These are phyloP conservation scores for Drosophila simulans DNA, from an alignment of 1,140 invertebrate species.

Conservation along the genomic window DNA sequence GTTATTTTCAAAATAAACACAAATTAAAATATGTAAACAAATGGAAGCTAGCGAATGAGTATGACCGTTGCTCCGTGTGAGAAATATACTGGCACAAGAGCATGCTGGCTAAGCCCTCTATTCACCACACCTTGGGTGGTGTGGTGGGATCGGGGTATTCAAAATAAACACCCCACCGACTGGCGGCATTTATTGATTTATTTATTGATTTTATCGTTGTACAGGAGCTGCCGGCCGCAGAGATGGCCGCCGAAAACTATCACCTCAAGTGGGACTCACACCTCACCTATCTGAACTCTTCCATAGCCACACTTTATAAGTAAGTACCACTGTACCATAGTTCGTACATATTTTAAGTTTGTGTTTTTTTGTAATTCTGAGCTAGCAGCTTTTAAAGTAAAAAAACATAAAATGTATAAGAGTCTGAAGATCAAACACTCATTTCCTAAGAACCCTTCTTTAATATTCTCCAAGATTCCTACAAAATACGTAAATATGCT, in stretches of 20 bases:
- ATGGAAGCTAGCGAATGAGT: background rate
- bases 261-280: slow-evolving; percentile 95
- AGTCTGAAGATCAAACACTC: too few relatives aligned
- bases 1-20: slow-evolving; percentile 17
- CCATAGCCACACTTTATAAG: slow-evolving; percentile 90
- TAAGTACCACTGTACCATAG: slow-evolving; percentile 68
- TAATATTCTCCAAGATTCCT: too few relatives aligned
- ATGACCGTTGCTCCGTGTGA: background rate
- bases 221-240: slow-evolving; percentile 47
- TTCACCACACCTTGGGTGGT: slow-evolving; percentile 1
- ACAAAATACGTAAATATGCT: too few relatives aligned
- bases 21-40: slow-evolving; percentile 26
- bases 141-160: slow-evolving; percentile 6
- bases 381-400: too few relatives aligned
- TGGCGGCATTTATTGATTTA: slow-evolving; percentile 40
- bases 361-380: background rate
- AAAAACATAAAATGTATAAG: too few relatives aligned
- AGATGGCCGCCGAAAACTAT: slow-evolving; percentile 89
- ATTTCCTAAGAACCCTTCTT: too few relatives aligned
- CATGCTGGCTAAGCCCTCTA: background rate
- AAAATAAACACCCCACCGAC: slow-evolving; percentile 5
- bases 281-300: slow-evolving; percentile 91
- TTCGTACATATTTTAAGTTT: background rate
- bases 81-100: background rate
- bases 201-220: slow-evolving; percentile 73